Evolutionary conservation across 2,888 invertebrate species (phyloP), one percentile per base, ranked within the genome.

Genomic region (Iselma pallidipennis): DNA sequence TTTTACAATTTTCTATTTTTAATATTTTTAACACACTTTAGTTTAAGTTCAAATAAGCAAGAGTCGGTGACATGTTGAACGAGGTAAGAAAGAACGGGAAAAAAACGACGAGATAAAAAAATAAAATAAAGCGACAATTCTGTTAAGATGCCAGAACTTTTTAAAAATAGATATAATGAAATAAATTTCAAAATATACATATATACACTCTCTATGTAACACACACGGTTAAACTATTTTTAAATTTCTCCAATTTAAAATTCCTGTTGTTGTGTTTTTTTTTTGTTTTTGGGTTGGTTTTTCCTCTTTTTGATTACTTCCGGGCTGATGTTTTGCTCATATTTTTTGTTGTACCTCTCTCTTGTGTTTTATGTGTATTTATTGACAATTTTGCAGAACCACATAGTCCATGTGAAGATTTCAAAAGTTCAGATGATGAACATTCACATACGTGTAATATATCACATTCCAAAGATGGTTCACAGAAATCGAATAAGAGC

Each of bases 341-440:
- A 19, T 42, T 19, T 16, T 19, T 2, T 5, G 5, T 42, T 19
- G 21, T 45, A n/a, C n/a, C n/a, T n/a, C n/a, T n/a, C n/a, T n/a
- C n/a, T n/a, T n/a, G n/a, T n/a, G n/a, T n/a, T n/a, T 31, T 53
- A n/a, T n/a, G 19, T 16, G 19, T 49, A 54, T 26, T 55, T 48
- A 29, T 45, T 51, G 23, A 16, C n/a, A 31, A 37, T 48, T 51
- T 68, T 69, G 51, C 66, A 76, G 73, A 70, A 63, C 68, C 70
- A 31, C 65, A 72, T 48, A 68, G 70, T 52, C 71, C 71, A 28
- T 74, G 67, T 55, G 77, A 79, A 52, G 77, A 78, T 62, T 65
- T 70, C 16, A 65, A 70, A 62, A 78, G 78, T 60, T 79, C 78
- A 49, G 79, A 79, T 55, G 79, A 79, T 61, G 79, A 79, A 65